Conservation (phyloP, 2,888 invertebrate genomes). For the Pegoplata infirma region DNA sequence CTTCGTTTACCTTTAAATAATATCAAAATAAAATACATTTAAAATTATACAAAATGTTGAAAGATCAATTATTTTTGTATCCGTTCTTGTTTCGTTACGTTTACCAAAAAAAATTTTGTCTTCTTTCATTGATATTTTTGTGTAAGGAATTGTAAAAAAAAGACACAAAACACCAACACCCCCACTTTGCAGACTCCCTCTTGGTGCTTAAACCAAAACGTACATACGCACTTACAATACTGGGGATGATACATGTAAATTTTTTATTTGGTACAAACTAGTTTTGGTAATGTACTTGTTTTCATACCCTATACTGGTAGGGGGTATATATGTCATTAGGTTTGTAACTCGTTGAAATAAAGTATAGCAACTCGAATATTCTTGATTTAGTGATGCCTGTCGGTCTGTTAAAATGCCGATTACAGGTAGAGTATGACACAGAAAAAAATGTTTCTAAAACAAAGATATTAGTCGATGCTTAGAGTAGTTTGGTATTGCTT, state of each 20-base stretch:
- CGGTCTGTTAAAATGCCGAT: too few species aligned
- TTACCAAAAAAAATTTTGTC: slow-evolving; percentile 27
- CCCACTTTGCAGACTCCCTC: slow-evolving; percentile 49
- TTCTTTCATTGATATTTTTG: slow-evolving; percentile 30
- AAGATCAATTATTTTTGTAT: slow-evolving; percentile 41
- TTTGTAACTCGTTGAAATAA: too few species aligned
- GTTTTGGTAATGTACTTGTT: background rate
- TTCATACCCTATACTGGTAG: too few species aligned
- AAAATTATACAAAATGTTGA: slow-evolving; percentile 21
- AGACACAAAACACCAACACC: slow-evolving; percentile 41
- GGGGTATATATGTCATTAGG: too few species aligned
- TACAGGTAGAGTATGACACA: too few species aligned
- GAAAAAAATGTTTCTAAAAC: too few species aligned
- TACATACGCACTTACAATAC: slow-evolving; percentile 28
- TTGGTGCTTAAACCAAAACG: slow-evolving; percentile 5
- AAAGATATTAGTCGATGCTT: too few species aligned
- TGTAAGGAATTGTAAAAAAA: slow-evolving; percentile 37
- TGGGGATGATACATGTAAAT: background rate
- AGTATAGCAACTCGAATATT: too few species aligned
- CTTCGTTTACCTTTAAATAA: slow-evolving; percentile 13
- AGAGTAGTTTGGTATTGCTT: too few species aligned
- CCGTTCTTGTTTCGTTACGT: slow-evolving; percentile 11
- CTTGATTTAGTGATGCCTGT: too few species aligned
- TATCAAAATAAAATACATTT: background rate
- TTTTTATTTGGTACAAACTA: background rate